A percentile compares a stretch with the other conserved stretches of the same genome.
Conservation (phyloP, 2,113 vertebrate species). For the Trichechus manatus region DNA sequence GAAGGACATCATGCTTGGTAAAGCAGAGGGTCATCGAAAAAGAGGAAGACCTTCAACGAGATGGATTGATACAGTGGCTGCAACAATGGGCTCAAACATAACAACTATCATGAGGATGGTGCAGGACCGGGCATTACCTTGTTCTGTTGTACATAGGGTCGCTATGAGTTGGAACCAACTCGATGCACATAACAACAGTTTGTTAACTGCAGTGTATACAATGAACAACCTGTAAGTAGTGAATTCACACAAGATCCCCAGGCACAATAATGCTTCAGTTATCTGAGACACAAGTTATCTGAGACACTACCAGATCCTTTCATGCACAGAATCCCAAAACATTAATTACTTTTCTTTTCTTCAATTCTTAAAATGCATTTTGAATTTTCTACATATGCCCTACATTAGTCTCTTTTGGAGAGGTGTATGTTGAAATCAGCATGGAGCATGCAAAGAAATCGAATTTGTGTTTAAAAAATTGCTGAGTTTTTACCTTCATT, state of each 20-base stretch:
- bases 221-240: rapidly evolving
- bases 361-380: background rate
- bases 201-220: background rate
- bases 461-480: background rate
- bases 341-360: background rate
- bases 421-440: background rate
- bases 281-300: background rate
- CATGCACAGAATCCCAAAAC: background rate
- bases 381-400: background rate
- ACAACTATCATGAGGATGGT: background rate
- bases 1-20: background rate
- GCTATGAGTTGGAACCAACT: background rate
- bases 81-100: background rate
- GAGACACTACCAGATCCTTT: background rate
- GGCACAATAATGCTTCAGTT: rapidly evolving
- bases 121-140: background rate
- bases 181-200: background rate
- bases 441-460: slow-evolving; percentile 11
- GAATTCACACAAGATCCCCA: background rate
- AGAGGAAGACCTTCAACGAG: background rate
- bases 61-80: background rate
- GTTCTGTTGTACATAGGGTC: too few relatives aligned
- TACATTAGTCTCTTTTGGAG: background rate
- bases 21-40: background rate
- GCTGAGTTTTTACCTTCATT: background rate